Base-by-base conservation (phyloP, 2,113 vertebrate species). In the Pycnonotus jocosus region DNA sequence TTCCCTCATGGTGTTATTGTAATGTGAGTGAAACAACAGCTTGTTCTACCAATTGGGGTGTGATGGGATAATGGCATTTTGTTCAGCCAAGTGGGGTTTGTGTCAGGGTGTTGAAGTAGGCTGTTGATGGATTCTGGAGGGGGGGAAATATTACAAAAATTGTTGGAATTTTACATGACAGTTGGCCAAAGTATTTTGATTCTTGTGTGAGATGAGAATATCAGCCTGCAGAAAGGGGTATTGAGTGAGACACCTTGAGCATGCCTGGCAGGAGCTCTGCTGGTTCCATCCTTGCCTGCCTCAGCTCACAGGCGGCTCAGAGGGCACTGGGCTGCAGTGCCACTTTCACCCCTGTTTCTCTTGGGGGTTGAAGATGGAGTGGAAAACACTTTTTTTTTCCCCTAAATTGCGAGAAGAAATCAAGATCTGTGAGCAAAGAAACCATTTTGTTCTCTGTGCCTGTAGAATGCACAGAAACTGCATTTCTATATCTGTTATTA, bases 261-360 rank as follows among this genome's bases (percentile, higher is more conserved):
- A 8, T 37, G 25, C 11, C 35, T 81, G 14, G 27, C 72, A 78
- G 78, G 15, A 86, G 23, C 37, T 33, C 48, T 56, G 37, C 9
- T 1, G 3, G 19, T 24, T 68, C 56, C 40, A 11, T 22, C 1
- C 1, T 15, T 37, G 1, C 31, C 40, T 28, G 3, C 8, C 30
- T 20, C 23, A 77, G 50, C 30, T 50, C 37, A 8, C 0, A 1
- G 35, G 28, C 53, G 44, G 31, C 44, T 76, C 11, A 37, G 27
- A 51, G 28, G 31, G 31, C 22, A 19, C 12, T 21, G 64, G 54
- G 27, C 23, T 50, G 15, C 23, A 24, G 44, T 42, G 45, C 15
- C 35, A 31, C 35, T 31, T 53, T 40, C 62, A 19, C 12, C 4
- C 22, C 23, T 68, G 16, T 54, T n/a, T 45, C 9, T 84, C 64